Evolutionary conservation across 1,140 invertebrate genomes (phyloP), one percentile per base, ranked within the genome.

Genomic region (Lanistes nyassanus): DNA sequence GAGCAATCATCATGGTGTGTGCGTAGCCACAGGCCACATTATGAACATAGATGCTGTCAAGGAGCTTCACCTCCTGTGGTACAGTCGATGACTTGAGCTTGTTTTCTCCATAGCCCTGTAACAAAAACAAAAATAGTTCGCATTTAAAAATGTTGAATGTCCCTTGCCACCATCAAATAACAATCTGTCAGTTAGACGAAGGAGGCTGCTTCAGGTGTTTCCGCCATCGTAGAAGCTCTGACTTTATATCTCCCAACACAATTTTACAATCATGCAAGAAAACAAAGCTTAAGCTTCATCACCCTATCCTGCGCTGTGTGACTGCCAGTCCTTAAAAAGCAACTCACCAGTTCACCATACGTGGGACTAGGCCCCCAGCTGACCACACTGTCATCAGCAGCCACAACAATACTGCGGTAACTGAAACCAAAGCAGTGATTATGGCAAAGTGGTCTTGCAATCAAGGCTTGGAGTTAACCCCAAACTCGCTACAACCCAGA

Each of bases 291-390:
- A 47, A 47, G 19, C 42, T 47, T 2, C 19, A 47, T 16, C 9
- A 47, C 42, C 42, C 42, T 13, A 47, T 16, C 42, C 9, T 47
- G 42, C 42, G 19, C 42, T 47, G 42, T 9, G 42, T 47, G 5
- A 47, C n/a, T n/a, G n/a, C n/a, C n/a, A n/a, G n/a, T n/a, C n/a
- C n/a, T n/a, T n/a, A 69, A 23, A 9, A 60, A 11, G 23, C 36
- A n/a, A 75, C 90, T 91, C 88, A 95, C 94, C 90, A 97, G 89
- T 92, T 97, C 96, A 7, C 96, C 96, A 86, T 94, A 98, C 5
- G 95, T 97, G 0, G 96, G 96, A 76, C 95, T 94, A 55, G 94
- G 93, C 9, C 96, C 96, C 95, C 96, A 98, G 53, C 94, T 94
- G 77, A 98, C 95, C 21, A 97, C 92, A 23, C 93, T 94, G 55